These are phyloP conservation scores for Numenius phaeopus DNA, from an alignment of 2,797 vertebrate species.

Conservation along the genomic window DNA sequence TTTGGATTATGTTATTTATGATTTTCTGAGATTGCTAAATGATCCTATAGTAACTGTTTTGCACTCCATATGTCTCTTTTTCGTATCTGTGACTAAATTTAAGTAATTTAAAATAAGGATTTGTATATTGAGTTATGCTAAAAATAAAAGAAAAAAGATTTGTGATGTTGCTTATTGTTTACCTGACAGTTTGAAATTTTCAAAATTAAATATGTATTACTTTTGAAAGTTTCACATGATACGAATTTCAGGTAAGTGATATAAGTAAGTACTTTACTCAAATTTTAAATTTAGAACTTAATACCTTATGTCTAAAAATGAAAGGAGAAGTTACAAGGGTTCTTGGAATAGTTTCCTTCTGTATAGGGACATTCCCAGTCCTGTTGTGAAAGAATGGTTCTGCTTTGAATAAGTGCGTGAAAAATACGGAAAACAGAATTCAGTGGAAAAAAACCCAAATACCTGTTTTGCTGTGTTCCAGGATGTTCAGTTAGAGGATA, in stretches of 20 bases:
- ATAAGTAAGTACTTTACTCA: background rate
- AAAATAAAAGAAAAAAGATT: background rate
- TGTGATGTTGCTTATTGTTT: background rate
- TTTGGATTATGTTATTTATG: slow-evolving; percentile 58
- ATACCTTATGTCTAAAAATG: background rate
- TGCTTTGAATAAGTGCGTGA: background rate
- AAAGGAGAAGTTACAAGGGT: background rate
- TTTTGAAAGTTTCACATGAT: background rate
- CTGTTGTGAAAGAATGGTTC: background rate
- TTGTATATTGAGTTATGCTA: background rate
- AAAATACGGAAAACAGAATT: background rate
- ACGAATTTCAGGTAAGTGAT: background rate
- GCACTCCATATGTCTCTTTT: background rate
- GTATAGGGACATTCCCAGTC: background rate
- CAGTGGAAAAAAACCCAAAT: fast-evolving
- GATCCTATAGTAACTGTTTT: background rate
- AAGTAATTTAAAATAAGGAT: background rate
- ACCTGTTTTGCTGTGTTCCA: background rate
- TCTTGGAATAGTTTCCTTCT: background rate
- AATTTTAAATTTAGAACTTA: background rate
- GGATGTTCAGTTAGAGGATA: background rate
- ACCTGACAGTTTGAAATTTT: background rate
- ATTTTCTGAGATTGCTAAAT: background rate
- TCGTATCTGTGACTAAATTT: background rate
- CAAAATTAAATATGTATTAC: background rate